Conservation (phyloP, 1,140 invertebrate species). For the Brachionus angularis region DNA sequence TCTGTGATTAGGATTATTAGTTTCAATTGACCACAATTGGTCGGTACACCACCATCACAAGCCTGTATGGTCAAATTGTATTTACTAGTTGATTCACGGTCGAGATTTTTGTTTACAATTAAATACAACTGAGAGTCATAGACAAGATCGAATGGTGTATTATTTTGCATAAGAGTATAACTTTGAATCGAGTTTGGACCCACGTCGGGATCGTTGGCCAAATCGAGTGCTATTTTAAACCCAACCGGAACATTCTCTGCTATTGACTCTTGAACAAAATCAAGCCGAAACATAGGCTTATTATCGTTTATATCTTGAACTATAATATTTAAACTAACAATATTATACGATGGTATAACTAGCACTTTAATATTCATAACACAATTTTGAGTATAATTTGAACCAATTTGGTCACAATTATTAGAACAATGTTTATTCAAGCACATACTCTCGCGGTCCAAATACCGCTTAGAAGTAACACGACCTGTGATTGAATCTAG, state of each 20-base stretch:
- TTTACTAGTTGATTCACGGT: background rate
- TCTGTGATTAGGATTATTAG: background rate
- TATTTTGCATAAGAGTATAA: background rate
- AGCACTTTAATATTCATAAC: background rate
- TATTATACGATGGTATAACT: constrained; percentile 14
- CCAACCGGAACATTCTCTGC: background rate
- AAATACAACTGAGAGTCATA: background rate
- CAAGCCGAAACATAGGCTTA: background rate
- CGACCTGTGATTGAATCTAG: constrained; percentile 37
- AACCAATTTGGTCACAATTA: background rate
- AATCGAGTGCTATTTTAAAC: background rate
- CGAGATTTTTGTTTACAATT: background rate
- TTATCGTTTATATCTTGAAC: constrained; percentile 41
- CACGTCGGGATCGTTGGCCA: constrained; percentile 1
- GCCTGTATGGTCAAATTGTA: constrained; percentile 20
- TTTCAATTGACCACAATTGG: background rate
- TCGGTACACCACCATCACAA: constrained; percentile 8
- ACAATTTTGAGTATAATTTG: background rate
- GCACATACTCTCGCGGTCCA: constrained; percentile 40
- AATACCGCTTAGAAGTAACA: constrained; percentile 2
- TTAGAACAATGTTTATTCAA: constrained; percentile 23
- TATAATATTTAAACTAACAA: background rate
- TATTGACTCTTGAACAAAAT: background rate
- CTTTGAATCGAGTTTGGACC: background rate
- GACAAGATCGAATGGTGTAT: background rate